Base-by-base conservation (phyloP, 2,888 invertebrate genomes). In the Branchipolynoe longqiensis region DNA sequence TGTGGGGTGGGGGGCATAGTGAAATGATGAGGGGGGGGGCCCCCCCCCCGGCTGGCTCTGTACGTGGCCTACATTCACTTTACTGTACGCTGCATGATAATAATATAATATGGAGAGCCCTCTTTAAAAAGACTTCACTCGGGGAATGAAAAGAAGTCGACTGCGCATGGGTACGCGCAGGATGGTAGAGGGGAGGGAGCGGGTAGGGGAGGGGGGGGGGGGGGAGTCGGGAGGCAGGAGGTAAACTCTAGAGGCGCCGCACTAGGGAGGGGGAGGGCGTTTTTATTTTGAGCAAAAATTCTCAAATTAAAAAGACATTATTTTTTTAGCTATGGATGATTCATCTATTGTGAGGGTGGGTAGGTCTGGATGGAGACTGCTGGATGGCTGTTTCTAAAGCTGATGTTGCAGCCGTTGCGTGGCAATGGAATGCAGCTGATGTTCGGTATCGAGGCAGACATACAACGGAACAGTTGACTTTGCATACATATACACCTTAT, bases 271-370 rank as follows among this genome's bases (percentile, higher is more conserved):
- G 36, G 36, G 38, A 4, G 69, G 69, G 18, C 38, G 8, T 69
- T 69, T 69, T 69, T 33, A 33, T 33, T 69, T 69, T 69, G 22
- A 69, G 69, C 25, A 69, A 69, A 69, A 69, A 69, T 18, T 38
- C 69, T 33, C 36, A 69, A 69, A 69, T 69, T 69, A 69, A 69
- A 69, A 69, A 69, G 69, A 69, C n/a, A 69, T 56, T 56, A 69
- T 69, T 38, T 38, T 69, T 69, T 69, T 38, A 69, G 36, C 38
- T 33, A 69, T 38, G 69, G 33, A 69, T 69, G 69, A 69, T 38
- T 69, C 69, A 69, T 69, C 3, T 31, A 4, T 62, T 6, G 38
- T 33, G 69, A 14, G 38, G 33, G 18, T 18, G 0, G 4, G 18
- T 33, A 38, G 33, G 22, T n/a, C 4, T 62, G 28, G 4, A 28